phyloP scores from a whole-genome alignment of 2,797 vertebrate genomes.

The Danionella dracula region DNA sequence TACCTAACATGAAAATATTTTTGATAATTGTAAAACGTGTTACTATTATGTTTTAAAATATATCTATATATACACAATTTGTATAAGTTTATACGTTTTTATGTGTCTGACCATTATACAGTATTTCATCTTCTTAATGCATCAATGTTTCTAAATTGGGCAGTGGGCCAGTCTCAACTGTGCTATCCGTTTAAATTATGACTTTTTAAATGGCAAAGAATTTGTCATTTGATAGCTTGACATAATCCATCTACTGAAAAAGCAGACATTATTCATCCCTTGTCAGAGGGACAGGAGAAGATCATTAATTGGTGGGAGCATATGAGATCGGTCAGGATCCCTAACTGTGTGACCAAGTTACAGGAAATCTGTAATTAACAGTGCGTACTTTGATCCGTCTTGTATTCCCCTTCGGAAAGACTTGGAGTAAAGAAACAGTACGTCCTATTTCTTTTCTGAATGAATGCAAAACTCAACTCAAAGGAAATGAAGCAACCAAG shows the following conservation, averaged over 20 bases:
- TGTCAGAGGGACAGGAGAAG: conserved; percentile 33
- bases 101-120: no score
- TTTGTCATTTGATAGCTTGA: conserved; percentile 10
- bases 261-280: conserved; percentile 32
- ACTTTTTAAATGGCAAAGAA: conserved; percentile 1
- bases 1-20: no score
- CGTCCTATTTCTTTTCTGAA: conserved; percentile 5
- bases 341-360: conserved; percentile 26
- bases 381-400: conserved; percentile 33
- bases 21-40: no score
- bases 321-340: conserved; percentile 49
- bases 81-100: no score
- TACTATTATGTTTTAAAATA: no score
- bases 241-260: conserved; percentile 26
- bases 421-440: not conserved
- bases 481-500: conserved; percentile 42
- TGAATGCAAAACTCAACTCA: not conserved
- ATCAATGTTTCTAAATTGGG: not conserved
- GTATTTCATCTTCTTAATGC: no score
- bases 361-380: conserved; percentile 7
- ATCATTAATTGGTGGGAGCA: conserved; percentile 58
- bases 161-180: not conserved
- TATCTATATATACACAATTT: no score
- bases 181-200: conserved; percentile 13
- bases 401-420: not conserved